Evolutionary conservation across 2,888 invertebrate species (phyloP).

Genomic region (Plebejus anna): DNA sequence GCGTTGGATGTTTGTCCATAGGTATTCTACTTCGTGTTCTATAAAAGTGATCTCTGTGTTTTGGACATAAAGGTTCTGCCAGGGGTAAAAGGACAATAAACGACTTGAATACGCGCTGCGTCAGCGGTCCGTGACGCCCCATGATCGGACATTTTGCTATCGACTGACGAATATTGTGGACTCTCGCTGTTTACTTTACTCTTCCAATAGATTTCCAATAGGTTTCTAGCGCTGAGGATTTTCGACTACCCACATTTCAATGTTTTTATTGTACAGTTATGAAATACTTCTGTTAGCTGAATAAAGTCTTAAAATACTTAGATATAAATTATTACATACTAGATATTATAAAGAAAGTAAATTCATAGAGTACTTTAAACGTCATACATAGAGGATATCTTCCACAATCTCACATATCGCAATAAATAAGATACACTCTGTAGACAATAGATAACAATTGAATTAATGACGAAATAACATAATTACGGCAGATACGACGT

Average conservation of each 20-base stretch:
- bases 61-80: not conserved
- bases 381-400: not conserved
- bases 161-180: not conserved
- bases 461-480: constrained; percentile 48
- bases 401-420: constrained; percentile 15
- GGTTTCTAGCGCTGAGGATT: not conserved
- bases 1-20: constrained; percentile 48
- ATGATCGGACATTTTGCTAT: constrained; percentile 34
- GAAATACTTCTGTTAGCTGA: not conserved
- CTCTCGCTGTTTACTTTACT: not conserved
- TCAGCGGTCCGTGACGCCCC: constrained; percentile 43
- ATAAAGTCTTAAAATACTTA: not conserved
- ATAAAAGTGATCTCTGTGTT: not conserved
- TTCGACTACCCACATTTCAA: not conserved
- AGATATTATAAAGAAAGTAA: not conserved
- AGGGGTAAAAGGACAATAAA: not conserved
- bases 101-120: constrained; percentile 42
- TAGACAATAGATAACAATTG: constrained; percentile 35
- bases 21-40: not conserved
- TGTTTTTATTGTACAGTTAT: not conserved
- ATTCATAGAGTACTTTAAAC: not conserved
- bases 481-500: constrained; percentile 40
- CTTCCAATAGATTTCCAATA: not conserved
- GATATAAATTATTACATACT: no score
- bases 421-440: constrained; percentile 23